A percentile compares a stretch with the other conserved stretches of the same genome.
Evolutionary conservation across 1,140 invertebrate species (phyloP).

Genomic region (Hylaeus anthracinus): DNA sequence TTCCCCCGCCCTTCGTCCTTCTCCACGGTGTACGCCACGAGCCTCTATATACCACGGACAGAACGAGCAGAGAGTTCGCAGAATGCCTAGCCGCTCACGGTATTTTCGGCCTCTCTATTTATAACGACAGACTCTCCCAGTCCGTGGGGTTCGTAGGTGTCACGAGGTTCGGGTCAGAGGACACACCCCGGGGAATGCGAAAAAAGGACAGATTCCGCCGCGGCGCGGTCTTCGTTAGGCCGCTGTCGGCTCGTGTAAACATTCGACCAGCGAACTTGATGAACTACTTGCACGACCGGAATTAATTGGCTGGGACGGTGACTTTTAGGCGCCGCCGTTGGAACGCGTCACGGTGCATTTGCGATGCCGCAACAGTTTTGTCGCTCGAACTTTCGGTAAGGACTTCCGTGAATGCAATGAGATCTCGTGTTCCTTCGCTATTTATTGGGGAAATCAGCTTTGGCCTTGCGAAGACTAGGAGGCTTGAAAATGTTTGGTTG

Average conservation of each 20-base stretch:
- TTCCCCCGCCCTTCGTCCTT: background rate
- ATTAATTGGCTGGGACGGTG: constrained; percentile 33
- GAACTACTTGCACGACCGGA: constrained; percentile 44
- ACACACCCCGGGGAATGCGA: constrained; percentile 57
- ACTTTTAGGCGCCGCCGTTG: constrained; percentile 24
- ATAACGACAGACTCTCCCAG: constrained; percentile 46
- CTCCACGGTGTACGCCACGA: background rate
- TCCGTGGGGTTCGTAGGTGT: constrained; percentile 44
- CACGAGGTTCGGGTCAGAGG: constrained; percentile 62
- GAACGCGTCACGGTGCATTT: constrained; percentile 9
- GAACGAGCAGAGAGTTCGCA: constrained; percentile 21
- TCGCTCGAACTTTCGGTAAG: background rate
- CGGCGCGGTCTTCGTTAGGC: constrained; percentile 30
- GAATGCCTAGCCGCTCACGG: constrained; percentile 47
- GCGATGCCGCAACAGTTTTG: background rate
- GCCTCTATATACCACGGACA: constrained; percentile 5
- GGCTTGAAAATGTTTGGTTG: no score
- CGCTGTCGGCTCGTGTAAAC: constrained; percentile 36
- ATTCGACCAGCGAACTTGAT: constrained; percentile 44
- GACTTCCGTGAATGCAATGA: no score
- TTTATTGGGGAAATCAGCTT: no score
- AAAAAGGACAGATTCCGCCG: background rate
- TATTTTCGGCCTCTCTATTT: constrained; percentile 65
- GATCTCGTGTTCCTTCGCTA: no score
- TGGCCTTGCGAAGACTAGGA: no score